Base-by-base conservation (phyloP, 1,140 invertebrate species). In the Drosophila orena region DNA sequence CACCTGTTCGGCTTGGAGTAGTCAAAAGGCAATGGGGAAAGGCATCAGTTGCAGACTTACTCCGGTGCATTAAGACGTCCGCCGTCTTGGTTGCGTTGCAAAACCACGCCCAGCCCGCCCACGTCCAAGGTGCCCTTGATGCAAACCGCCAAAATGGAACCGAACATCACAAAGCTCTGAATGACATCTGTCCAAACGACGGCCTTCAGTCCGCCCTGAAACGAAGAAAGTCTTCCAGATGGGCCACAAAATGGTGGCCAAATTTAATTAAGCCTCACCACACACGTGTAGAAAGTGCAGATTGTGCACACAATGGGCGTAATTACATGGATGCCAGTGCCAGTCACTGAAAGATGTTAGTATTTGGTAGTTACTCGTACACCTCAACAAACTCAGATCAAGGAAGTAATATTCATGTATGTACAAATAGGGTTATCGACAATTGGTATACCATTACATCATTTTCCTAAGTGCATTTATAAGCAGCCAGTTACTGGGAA, bases 111-210 rank as follows among this genome's bases (percentile, higher is more conserved):
- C 10, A 97, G 91, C 4, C 97, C 97, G 12, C 97, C 97, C 4
- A 97, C 93, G 69, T 98, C 96, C 0, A 94, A 78, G 1, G 96
- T 96, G 1, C 97, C 97, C 91, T 97, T 97, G 6, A 97, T 93
- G 1, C 96, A 93, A 3, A 98, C 95, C 12, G 97, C 93, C 4
- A 98, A 86, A 93, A 98, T 95, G 1, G 97, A 96, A 0, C 95
- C 95, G 54, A 97, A 96, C 96, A 98, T 98, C 0, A 98, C 94
- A 4, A 96, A 93, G 14, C 95, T 94, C 93, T 98, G 98, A 75
- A 98, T 96, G 8, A 97, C 96, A 93, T 99, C 98, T 1, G 97
- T 98, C 97, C 97, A 97, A 58, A 99, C 96, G 1, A 98, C 98
- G 3, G 97, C 97, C 93, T 97, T 97, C 53, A 99, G 94, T 22